Conservation (phyloP, 2,888 invertebrate species). For the Meteorus colon region DNA sequence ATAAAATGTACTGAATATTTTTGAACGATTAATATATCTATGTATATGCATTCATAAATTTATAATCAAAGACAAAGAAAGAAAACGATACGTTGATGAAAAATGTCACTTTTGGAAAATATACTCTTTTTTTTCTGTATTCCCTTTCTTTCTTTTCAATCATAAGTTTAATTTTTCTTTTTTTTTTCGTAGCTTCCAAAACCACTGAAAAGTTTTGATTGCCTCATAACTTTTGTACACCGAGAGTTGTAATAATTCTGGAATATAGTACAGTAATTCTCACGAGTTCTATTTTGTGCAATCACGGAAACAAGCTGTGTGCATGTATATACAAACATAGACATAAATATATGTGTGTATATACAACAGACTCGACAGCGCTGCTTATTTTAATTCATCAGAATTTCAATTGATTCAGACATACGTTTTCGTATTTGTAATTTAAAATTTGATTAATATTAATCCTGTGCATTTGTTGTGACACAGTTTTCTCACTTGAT, state of each 20-base stretch:
- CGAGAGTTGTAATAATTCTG: conserved; percentile 13
- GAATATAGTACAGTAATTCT: conserved; percentile 6
- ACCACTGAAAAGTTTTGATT: conserved; percentile 39
- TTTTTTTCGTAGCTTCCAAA: background rate
- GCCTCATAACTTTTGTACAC: conserved; percentile 37
- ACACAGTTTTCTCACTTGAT: too few relatives aligned
- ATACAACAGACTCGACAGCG: background rate
- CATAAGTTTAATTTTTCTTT: conserved; percentile 5
- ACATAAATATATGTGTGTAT: background rate
- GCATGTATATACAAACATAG: background rate
- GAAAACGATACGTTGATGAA: background rate
- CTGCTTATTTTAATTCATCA: conserved; percentile 16
- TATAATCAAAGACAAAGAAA: background rate
- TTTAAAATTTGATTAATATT: conserved; percentile 6
- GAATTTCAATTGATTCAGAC: conserved; percentile 38
- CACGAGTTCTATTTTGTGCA: conserved; percentile 5
- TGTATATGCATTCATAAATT: background rate
- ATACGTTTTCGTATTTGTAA: background rate
- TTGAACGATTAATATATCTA: background rate
- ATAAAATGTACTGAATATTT: background rate
- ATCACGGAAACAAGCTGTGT: background rate
- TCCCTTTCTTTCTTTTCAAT: conserved; percentile 1
- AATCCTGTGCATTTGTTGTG: background rate
- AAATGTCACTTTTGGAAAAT: conserved; percentile 5
- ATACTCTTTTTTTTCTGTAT: background rate